These are phyloP conservation scores for Enteromius argenteus DNA, from an alignment of 2,797 vertebrate genomes.

Conservation along the genomic window DNA sequence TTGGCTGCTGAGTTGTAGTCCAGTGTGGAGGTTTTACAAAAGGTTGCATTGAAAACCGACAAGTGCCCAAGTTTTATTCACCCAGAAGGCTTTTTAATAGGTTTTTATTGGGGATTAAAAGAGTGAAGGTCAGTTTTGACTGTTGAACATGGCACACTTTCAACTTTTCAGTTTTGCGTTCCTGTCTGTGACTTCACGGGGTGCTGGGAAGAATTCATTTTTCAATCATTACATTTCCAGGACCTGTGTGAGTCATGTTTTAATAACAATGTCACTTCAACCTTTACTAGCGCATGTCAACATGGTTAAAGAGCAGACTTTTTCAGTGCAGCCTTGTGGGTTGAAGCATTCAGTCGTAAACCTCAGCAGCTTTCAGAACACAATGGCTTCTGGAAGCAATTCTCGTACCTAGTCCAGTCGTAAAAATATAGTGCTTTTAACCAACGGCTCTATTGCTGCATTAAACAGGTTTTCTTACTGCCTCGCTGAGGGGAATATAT, in stretches of 20 bases:
- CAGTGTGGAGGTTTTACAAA: background rate
- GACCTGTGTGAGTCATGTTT: background rate
- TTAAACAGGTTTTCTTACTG: background rate
- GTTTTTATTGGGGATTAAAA: background rate
- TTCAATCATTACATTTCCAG: slow-evolving; percentile 1
- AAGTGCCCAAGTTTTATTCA: slow-evolving; percentile 9
- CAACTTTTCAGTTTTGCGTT: background rate
- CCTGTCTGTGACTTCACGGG: background rate
- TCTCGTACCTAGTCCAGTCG: background rate
- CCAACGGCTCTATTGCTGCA: background rate
- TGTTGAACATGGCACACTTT: background rate
- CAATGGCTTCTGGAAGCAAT: slow-evolving; percentile 6
- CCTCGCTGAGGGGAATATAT: background rate
- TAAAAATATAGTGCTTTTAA: slow-evolving; percentile 20
- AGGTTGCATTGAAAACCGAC: too few species aligned
- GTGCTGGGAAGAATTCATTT: background rate
- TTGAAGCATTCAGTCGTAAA: slow-evolving; percentile 12
- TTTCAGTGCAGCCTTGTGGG: background rate
- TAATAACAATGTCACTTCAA: background rate
- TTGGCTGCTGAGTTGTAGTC: background rate
- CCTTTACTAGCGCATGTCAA: slow-evolving; percentile 9
- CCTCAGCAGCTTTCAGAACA: slow-evolving; percentile 18
- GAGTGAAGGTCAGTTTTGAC: slow-evolving; percentile 9
- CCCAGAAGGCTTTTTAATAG: slow-evolving; percentile 9
- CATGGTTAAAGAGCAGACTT: slow-evolving; percentile 18